A percentile compares a stretch with the other conserved stretches of the same genome.
phyloP scores from a whole-genome alignment of 2,888 invertebrate genomes.

The Amphipyra tragopoginis region DNA sequence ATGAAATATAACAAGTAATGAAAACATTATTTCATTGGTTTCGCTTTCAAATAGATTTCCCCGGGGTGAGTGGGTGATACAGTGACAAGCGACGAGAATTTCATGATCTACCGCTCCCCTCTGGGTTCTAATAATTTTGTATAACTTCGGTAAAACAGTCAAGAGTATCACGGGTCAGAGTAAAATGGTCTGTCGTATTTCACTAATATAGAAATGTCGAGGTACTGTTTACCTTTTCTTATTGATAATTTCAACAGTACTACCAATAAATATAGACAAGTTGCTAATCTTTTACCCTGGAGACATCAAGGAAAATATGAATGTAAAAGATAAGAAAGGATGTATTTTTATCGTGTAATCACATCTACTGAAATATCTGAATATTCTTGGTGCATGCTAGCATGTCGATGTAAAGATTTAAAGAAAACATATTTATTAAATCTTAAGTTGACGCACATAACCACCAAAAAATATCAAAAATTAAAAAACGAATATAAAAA shows the following conservation, averaged over 20 bases:
- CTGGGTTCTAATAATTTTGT: constrained; percentile 15
- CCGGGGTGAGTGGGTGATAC: constrained; percentile 54
- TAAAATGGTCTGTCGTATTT: constrained; percentile 21
- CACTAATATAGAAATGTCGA: constrained; percentile 26
- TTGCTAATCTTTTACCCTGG: not conserved
- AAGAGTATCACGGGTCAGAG: constrained; percentile 7
- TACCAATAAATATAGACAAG: not conserved
- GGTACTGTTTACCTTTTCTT: constrained; percentile 27
- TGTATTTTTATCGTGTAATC: too few species aligned
- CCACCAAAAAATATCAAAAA: too few species aligned
- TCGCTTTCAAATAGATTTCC: constrained; percentile 69
- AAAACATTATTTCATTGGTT: constrained; percentile 68
- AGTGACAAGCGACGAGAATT: constrained; percentile 28
- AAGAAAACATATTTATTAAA: too few species aligned
- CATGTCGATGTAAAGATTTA: too few species aligned
- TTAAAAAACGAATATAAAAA: too few species aligned
- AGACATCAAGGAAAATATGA: not conserved
- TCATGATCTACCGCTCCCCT: constrained; percentile 11
- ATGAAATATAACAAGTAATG: constrained; percentile 62
- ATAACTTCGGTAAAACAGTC: constrained; percentile 5
- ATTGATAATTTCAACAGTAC: constrained; percentile 30
- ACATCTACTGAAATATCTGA: too few species aligned
- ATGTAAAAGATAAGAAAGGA: too few species aligned
- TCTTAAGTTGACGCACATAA: too few species aligned
- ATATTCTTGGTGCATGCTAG: too few species aligned